Base-by-base conservation (phyloP, 2,888 invertebrate genomes). In the Reticulitermes lucifugus region DNA sequence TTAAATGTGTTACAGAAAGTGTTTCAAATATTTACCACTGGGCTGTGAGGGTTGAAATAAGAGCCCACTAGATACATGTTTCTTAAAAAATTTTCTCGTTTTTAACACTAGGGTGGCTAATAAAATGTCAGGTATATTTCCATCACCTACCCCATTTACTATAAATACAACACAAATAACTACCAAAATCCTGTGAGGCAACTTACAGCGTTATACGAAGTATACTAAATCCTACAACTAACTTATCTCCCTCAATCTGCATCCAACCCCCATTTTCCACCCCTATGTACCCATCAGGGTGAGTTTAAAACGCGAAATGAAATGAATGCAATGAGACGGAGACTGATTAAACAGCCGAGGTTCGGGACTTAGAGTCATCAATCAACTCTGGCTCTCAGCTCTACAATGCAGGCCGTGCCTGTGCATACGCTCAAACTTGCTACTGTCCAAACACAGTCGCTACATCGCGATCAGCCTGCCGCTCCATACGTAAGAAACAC, bases 301-400 rank as follows among this genome's bases (percentile, higher is more conserved):
- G 35, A 80, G 80, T 80, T 80, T 80, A 80, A 80, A 80, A 80
- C 80, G 60, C 65, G 43, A 81, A 81, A 81, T 81, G 81, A 81
- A 81, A 81, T 77, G 83, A 75, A 75, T 84, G 73, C 77, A 84
- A 84, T 84, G 84, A 84, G 84, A 75, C 79, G 77, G 29, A 60
- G 79, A 85, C 85, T 85, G 85, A 85, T 85, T 80, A 80, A 65
- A 85, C 70, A 80, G 83, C 85, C 83, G 71, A 80, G 85, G 55
- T 80, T 86, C 73, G 75, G 55, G 81, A 46, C 71, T 77, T 70
- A 22, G 35, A 71, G 59, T 80, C 84, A 84, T 84, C 84, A 80
- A 84, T 84, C 84, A 80, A 73, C 43, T 21, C 41, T n/a, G 21
- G 75, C 83, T 60, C 75, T 46, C 46, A 46, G 79, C 51, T 18